Evolutionary conservation across 2,888 invertebrate genomes (phyloP), one percentile per base, ranked within the genome.

Genomic region (Drosophila neotestacea): DNA sequence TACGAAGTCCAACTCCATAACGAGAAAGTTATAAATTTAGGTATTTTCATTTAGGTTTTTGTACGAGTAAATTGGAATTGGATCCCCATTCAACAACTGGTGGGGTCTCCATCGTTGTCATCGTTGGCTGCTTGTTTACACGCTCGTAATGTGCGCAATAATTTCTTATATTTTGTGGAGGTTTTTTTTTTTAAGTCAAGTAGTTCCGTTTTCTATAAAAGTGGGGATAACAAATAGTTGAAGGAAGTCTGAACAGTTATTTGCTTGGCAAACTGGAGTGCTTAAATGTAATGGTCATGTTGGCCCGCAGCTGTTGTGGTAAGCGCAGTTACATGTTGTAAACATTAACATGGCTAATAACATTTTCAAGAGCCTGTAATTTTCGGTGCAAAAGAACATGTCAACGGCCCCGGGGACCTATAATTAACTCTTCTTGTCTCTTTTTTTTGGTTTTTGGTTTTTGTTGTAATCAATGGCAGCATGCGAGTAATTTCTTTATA

Each of bases 21-120:
- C 88, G 88, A 90, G 91, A 90, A 89, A 86, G 91, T 90, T 90
- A 90, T 90, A 90, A 90, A 90, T 90, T 90, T 88, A 60, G 88
- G 86, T 79, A 86, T 90, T 90, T 90, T 79, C 79, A 60, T 79
- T 77, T 69, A 22, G 28, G 32, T 41, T 30, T 16, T 9, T 22
- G 13, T 42, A 32, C 4, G 4, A 39, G 4, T 39, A 28, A 38
- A 41, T 55, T 34, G 34, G 32, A 6, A 22, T 58, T 22, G 22
- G 22, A 22, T 22, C 22, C 38, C 34, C 50, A 44, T 22, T 54
- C 74, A 38, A 16, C 62, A 62, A 79, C 86, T 66, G 58, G 77
- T 83, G 89, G 77, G 86, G 84, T 80, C 89, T 69, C 32, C 48
- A 34, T 69, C n/a, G 74, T 79, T 79, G 86, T 88, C 84, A 88